Percentiles rank a stretch among this genome's conserved stretches.
phyloP scores from a whole-genome alignment of 2,888 invertebrate species.

The Melipona bicolor region DNA sequence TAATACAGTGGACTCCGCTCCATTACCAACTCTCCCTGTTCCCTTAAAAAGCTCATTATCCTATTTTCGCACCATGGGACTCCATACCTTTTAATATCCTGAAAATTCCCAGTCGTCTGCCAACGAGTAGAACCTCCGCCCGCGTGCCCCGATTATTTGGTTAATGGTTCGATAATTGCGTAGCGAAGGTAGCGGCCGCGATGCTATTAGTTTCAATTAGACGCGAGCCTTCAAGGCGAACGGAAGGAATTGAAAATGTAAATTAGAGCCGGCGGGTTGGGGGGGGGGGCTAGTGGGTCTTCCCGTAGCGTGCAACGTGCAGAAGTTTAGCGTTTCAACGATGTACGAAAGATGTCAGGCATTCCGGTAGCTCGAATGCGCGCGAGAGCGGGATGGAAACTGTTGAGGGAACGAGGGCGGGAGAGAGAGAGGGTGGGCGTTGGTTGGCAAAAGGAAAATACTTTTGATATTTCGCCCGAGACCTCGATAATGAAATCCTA shows the following conservation, averaged over 20 bases:
- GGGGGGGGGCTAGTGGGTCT: no score
- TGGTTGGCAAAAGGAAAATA: conserved; percentile 22
- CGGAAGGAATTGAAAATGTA: conserved; percentile 18
- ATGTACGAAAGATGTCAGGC: conserved; percentile 5
- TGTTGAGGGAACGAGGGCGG: no score
- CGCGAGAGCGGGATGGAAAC: not conserved
- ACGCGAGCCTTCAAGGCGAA: not conserved
- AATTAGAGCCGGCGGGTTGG: not conserved
- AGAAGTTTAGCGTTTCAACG: conserved; percentile 10
- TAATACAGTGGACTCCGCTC: no score
- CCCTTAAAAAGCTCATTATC: no score
- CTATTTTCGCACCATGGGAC: no score
- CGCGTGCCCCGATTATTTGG: not conserved
- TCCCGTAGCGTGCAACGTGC: not conserved
- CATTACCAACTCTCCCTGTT: no score
- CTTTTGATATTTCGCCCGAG: conserved; percentile 32
- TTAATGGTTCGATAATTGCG: not conserved
- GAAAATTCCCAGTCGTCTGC: not conserved
- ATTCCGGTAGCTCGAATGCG: not conserved
- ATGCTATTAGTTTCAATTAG: conserved; percentile 16
- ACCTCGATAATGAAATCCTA: conserved; percentile 39
- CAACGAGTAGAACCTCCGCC: not conserved
- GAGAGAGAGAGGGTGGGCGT: not conserved
- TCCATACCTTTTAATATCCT: not conserved
- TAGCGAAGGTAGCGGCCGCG: not conserved